Evolutionary conservation across 2,888 invertebrate genomes (phyloP), one percentile per base, ranked within the genome.

Genomic region (Idaea dimidiata): DNA sequence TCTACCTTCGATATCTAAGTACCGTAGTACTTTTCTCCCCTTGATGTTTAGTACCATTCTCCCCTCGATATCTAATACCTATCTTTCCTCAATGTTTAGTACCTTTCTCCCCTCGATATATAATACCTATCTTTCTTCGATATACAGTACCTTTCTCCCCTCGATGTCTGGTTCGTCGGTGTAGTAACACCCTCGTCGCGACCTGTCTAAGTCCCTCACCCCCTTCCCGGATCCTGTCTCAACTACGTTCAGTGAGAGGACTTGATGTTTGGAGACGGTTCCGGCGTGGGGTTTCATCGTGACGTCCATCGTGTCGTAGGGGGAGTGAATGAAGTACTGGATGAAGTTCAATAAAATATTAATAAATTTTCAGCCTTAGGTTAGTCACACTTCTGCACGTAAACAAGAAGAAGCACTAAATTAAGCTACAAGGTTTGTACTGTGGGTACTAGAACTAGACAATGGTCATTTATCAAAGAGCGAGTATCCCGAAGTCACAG

Each of bases 281-380:
- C 91, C 84, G n/a, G 75, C 72, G 0, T 81, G 79, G 0, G 89
- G 78, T 31, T 65, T 74, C 66, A 83, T 78, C 0, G 84, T 82
- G 0, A 91, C 80, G 67, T 94, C 94, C 18, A 92, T 80, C 1
- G 94, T 81, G 68, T 95, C 95, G 73, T 93, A 92, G 4, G 94
- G 93, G 0, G 95, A 94, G 76, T 95, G 95, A 0, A 93, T 73
- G 78, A 93, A 94, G 74, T 94, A 93, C 95, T 95, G 76, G 8
- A 75, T 72, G 14, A 43, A 43, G 32, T 7, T 0, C 58, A 14
- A 54, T 59, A 74, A 81, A 79, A 56, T 59, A 7, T 53, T 43
- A 7, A 43, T 59, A n/a, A n/a, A n/a, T n/a, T n/a, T n/a, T n/a
- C n/a, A n/a, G n/a, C n/a, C 32, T 32, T 32, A 32, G 6, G 32